phyloP scores from a whole-genome alignment of 2,797 vertebrate genomes.

The Trachops cirrhosus region DNA sequence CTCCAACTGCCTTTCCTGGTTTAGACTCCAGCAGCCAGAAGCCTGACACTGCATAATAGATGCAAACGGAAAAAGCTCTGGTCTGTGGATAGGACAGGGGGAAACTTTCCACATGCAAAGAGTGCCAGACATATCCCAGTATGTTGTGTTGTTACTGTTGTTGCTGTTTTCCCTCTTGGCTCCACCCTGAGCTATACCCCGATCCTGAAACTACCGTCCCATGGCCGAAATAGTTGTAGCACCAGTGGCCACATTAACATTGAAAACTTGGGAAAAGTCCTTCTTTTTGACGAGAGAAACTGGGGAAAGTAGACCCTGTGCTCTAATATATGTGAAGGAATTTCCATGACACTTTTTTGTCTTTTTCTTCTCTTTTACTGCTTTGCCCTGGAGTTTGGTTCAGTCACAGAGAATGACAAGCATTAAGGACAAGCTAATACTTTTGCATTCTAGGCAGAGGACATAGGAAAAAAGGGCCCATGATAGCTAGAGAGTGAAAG shows the following conservation, averaged over 20 bases:
- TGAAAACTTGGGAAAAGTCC: background rate
- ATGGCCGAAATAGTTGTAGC: fast-evolving
- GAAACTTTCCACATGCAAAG: background rate
- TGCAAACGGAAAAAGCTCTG: background rate
- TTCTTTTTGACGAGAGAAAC: background rate
- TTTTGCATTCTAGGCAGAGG: background rate
- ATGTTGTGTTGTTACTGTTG: background rate
- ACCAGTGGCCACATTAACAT: background rate
- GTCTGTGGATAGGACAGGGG: background rate
- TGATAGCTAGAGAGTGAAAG: too few relatives aligned
- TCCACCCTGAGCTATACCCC: background rate
- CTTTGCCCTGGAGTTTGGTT: background rate
- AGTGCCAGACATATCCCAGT: fast-evolving
- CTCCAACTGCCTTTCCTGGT: background rate
- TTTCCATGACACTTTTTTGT: background rate
- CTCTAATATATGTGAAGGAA: background rate
- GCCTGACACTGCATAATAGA: background rate
- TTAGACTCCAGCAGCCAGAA: background rate
- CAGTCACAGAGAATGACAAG: background rate
- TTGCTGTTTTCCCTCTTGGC: background rate
- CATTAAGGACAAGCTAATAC: background rate
- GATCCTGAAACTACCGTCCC: fast-evolving
- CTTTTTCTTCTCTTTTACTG: background rate
- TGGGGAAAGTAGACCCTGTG: background rate
- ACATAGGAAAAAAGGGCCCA: background rate